phyloP scores from a whole-genome alignment of 37 sponge, comb jelly and placozoan genomes.

The Chondrilla cf. caribensis region DNA sequence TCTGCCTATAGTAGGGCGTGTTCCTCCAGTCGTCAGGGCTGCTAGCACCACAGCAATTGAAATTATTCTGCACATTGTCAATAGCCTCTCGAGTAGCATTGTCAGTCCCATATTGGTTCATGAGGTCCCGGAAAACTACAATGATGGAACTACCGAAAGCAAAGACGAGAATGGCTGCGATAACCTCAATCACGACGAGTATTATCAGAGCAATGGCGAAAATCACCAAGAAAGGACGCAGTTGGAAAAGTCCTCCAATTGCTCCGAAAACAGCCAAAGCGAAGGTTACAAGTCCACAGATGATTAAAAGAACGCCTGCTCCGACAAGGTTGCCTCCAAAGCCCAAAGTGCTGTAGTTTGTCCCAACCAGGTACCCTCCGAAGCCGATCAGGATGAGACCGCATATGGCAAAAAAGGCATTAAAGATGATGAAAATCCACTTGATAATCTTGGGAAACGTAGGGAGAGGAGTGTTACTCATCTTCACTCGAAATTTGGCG shows the following conservation, averaged over 20 bases:
- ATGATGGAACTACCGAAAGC: neutral
- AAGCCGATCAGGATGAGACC: slow-evolving; percentile 1
- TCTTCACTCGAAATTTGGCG: neutral
- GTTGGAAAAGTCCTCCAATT: neutral
- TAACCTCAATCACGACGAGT: neutral
- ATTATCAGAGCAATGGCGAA: neutral
- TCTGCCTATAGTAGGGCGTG: neutral
- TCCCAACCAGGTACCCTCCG: slow-evolving; percentile 1
- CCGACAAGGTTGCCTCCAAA: neutral
- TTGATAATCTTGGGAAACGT: slow-evolving; percentile 16
- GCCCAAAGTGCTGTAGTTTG: neutral
- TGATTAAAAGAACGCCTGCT: neutral
- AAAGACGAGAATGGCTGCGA: neutral
- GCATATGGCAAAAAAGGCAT: neutral
- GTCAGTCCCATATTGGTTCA: neutral
- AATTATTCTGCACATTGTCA: neutral
- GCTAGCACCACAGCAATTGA: neutral
- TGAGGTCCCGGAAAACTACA: neutral
- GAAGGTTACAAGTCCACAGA: neutral
- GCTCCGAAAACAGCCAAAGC: neutral
- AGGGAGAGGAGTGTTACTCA: slow-evolving; percentile 10
- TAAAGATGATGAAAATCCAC: slow-evolving; percentile 19
- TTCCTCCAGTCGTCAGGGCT: neutral
- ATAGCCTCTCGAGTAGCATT: neutral
- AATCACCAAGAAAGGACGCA: slow-evolving; percentile 6